Conservation (phyloP, 2,113 vertebrate species). For the Malurus alboscapulatus region DNA sequence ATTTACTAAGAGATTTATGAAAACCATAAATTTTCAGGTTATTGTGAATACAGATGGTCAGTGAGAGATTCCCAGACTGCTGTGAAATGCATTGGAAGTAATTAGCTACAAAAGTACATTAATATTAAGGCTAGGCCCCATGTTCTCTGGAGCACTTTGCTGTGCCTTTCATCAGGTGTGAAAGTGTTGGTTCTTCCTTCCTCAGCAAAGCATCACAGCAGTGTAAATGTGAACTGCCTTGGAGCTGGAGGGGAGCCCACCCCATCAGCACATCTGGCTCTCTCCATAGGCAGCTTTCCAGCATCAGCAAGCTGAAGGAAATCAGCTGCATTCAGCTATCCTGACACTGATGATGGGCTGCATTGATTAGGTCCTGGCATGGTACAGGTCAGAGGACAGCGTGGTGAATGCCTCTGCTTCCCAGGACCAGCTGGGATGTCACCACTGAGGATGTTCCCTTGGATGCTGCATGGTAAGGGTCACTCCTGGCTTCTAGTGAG, state of each 20-base stretch:
- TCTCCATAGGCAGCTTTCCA: not conserved
- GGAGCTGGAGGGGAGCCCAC: not conserved
- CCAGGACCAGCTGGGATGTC: not conserved
- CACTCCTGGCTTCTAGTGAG: not conserved
- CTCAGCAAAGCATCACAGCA: not conserved
- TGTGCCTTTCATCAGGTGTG: not conserved
- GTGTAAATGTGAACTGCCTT: not conserved
- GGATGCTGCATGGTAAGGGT: not conserved
- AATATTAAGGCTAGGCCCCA: not conserved
- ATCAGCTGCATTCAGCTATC: not conserved
- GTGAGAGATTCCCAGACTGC: not conserved
- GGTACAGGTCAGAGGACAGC: not conserved
- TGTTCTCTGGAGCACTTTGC: not conserved
- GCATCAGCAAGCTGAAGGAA: not conserved
- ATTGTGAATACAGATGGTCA: not conserved
- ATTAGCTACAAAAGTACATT: not conserved
- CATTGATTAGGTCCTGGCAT: not conserved
- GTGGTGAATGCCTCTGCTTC: not conserved
- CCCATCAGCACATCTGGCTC: slow-evolving; percentile 14
- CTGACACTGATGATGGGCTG: not conserved
- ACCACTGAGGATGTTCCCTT: not conserved
- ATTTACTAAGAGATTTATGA: not conserved
- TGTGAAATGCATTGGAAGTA: not conserved
- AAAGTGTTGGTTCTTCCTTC: not conserved
- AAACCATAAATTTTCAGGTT: not conserved